phyloP scores from a whole-genome alignment of 2,888 invertebrate species.

The Sepioteuthis lessoniana region DNA sequence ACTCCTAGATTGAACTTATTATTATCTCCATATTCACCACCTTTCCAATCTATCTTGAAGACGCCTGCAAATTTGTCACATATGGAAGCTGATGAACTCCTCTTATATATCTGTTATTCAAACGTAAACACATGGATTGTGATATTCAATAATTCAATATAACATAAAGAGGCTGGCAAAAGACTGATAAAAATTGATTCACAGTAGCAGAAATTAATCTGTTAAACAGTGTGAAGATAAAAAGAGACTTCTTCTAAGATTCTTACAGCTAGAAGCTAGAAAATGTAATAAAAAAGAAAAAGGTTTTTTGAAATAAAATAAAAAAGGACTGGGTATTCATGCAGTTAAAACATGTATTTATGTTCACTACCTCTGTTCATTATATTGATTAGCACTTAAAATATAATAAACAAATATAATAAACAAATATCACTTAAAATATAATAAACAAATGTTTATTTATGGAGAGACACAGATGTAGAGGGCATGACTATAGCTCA shows the following conservation, averaged over 20 bases:
- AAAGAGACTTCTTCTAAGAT: neutral
- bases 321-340: too few species aligned
- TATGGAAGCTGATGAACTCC: neutral
- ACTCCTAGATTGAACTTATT: neutral
- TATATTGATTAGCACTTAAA: too few species aligned
- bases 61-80: neutral
- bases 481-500: too few species aligned
- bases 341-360: too few species aligned
- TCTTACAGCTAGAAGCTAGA: neutral
- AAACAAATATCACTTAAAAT: too few species aligned
- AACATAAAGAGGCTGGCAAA: neutral
- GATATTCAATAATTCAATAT: neutral
- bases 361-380: neutral
- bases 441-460: neutral
- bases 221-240: neutral
- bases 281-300: neutral
- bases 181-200: neutral
- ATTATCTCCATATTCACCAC: neutral
- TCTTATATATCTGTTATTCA: neutral
- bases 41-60: neutral
- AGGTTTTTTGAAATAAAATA: neutral
- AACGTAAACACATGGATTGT: neutral
- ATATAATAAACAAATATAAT: too few species aligned
- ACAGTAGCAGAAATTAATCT: neutral
- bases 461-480: too few species aligned